Conservation (phyloP, 2,113 vertebrate species). For the Colius striatus region DNA sequence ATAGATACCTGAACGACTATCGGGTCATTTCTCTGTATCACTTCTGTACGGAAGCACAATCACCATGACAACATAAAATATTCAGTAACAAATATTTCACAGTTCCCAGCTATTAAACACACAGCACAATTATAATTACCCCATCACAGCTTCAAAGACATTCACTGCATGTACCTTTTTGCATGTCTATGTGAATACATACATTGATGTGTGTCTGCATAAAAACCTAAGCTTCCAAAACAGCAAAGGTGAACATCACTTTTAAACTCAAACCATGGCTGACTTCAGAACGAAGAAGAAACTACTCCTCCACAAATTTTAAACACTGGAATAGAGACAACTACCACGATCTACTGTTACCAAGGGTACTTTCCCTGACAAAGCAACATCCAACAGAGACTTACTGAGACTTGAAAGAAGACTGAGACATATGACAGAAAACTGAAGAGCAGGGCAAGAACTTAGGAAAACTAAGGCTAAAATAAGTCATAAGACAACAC, state of each 20-base stretch:
- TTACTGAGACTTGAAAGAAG: not conserved
- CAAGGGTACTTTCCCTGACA: not conserved
- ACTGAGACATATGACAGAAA: not conserved
- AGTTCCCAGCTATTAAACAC: constrained; percentile 70
- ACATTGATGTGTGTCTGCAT: not conserved
- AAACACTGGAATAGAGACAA: not conserved
- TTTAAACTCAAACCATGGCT: not conserved
- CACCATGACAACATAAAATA: constrained; percentile 33
- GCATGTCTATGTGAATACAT: not conserved
- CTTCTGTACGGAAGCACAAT: not conserved
- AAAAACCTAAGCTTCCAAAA: constrained; percentile 60
- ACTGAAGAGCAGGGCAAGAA: not conserved
- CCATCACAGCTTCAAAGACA: constrained; percentile 74
- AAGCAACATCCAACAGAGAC: not conserved
- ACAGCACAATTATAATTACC: constrained; percentile 71
- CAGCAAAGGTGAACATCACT: constrained; percentile 25
- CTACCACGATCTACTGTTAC: not conserved
- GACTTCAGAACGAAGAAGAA: not conserved
- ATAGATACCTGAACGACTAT: not conserved
- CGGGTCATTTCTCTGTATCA: not conserved
- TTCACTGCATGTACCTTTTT: not conserved
- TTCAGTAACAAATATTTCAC: constrained; percentile 10
- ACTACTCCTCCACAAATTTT: not conserved
- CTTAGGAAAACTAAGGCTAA: not conserved
- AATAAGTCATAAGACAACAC: not conserved